Evolutionary conservation across 2,113 vertebrate species (phyloP).

Genomic region (Pygoscelis antarcticus): DNA sequence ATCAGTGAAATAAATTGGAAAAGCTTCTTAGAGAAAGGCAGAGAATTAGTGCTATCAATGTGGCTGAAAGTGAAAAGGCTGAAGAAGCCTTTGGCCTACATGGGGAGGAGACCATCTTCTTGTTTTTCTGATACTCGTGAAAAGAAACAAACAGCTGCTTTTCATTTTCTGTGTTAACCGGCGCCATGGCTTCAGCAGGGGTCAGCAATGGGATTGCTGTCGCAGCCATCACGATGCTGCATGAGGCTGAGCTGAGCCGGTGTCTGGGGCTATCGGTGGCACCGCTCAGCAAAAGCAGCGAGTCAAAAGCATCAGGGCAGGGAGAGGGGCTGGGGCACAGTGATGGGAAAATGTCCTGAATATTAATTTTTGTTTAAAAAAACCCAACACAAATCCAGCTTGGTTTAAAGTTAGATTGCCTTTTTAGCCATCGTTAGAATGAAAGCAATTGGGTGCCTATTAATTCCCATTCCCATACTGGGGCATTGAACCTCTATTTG

Average conservation of each 20-base stretch:
- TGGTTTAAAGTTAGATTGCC: neutral
- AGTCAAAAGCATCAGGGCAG: neutral
- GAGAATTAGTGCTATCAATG: neutral
- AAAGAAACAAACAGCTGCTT: conserved; percentile 25
- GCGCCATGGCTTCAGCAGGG: neutral
- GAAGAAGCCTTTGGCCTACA: neutral
- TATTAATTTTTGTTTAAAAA: neutral
- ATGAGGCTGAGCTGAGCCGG: neutral
- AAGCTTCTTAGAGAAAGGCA: neutral
- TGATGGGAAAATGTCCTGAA: neutral
- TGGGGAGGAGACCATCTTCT: neutral
- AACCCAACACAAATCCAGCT: neutral
- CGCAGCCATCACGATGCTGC: neutral
- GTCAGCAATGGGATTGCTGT: neutral
- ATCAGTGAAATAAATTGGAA: neutral
- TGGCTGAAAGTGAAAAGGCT: conserved; percentile 47
- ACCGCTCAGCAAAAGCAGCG: neutral
- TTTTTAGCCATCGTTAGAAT: neutral
- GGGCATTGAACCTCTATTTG: rapidly evolving
- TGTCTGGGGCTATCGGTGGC: rapidly evolving
- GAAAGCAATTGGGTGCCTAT: neutral
- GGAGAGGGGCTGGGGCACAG: neutral
- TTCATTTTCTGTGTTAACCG: neutral
- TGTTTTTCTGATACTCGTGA: conserved; percentile 32
- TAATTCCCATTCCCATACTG: neutral